These are phyloP conservation scores for Plemyria rubiginata DNA, from an alignment of 2,888 invertebrate genomes.

Conservation along the genomic window DNA sequence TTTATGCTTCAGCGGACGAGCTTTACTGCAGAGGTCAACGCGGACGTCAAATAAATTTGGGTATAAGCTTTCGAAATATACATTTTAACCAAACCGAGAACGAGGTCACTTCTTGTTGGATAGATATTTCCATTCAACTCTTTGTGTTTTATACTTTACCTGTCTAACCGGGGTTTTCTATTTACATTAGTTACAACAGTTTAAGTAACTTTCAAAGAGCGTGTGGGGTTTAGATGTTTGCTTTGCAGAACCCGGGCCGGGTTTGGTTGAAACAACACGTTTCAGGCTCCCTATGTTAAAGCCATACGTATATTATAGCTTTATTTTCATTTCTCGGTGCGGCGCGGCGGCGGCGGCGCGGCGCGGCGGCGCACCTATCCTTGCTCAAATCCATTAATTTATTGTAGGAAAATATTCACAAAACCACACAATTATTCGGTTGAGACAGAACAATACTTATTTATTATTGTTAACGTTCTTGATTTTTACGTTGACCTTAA, in stretches of 20 bases:
- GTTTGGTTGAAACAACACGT: constrained; percentile 60
- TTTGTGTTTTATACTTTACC: constrained; percentile 42
- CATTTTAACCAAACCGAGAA: constrained; percentile 78
- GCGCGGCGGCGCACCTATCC: constrained; percentile 51
- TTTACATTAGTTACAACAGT: constrained; percentile 36
- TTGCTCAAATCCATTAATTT: constrained; percentile 49
- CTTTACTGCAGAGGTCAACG: constrained; percentile 69
- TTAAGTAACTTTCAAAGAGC: constrained; percentile 23
- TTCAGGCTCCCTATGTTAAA: constrained; percentile 52
- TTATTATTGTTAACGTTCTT: constrained; percentile 32
- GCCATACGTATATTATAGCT: constrained; percentile 41
- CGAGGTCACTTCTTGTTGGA: constrained; percentile 74
- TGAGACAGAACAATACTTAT: constrained; percentile 44
- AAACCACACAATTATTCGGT: constrained; percentile 30
- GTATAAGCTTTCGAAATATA: constrained; percentile 76
- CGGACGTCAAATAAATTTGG: constrained; percentile 75
- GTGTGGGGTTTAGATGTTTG: constrained; percentile 45
- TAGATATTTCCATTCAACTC: constrained; percentile 68
- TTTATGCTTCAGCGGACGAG: constrained; percentile 62
- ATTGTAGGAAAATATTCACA: constrained; percentile 25
- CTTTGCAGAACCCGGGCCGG: constrained; percentile 42
- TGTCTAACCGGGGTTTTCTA: constrained; percentile 52
- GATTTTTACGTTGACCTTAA: constrained; percentile 33
- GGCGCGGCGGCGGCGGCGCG: too few relatives aligned
- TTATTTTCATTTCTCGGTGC: constrained; percentile 58